Evolutionary conservation across 2,888 invertebrate species (phyloP).

Genomic region (Plusia festucae): DNA sequence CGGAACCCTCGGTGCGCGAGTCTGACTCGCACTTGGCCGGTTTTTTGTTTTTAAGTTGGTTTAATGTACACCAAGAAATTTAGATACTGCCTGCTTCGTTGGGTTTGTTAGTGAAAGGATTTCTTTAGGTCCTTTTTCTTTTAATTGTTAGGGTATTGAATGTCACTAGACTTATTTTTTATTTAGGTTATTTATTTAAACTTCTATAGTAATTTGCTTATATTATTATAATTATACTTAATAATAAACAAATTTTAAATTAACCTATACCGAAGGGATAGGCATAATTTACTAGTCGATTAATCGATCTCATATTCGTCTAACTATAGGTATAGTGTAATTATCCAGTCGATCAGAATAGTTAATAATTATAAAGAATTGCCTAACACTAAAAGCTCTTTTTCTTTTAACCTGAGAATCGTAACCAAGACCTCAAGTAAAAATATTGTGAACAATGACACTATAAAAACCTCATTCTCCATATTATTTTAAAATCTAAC

Average conservation of each 20-base stretch:
- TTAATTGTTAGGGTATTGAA: not conserved
- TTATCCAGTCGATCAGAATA: no score
- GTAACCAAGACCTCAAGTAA: not conserved
- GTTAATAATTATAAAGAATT: no score
- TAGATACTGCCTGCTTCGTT: constrained; percentile 2
- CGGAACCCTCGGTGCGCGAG: no score
- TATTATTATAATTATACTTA: no score
- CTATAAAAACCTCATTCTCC: not conserved
- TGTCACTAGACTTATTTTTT: no score
- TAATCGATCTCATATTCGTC: no score
- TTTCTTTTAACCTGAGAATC: not conserved
- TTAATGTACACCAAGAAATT: constrained; percentile 22
- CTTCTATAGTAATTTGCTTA: not conserved
- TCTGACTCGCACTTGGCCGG: no score
- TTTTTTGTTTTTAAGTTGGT: constrained; percentile 40
- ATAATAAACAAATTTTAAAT: no score
- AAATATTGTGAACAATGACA: not conserved
- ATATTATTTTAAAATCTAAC: not conserved
- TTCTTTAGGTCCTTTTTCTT: not conserved
- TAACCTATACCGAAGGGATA: no score
- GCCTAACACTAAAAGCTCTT: not conserved
- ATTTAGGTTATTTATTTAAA: not conserved
- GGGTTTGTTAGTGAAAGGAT: not conserved
- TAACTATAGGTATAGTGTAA: no score
- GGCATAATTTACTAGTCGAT: no score